Base-by-base conservation (phyloP, 2,113 vertebrate species). In the Sigmodon hispidus region DNA sequence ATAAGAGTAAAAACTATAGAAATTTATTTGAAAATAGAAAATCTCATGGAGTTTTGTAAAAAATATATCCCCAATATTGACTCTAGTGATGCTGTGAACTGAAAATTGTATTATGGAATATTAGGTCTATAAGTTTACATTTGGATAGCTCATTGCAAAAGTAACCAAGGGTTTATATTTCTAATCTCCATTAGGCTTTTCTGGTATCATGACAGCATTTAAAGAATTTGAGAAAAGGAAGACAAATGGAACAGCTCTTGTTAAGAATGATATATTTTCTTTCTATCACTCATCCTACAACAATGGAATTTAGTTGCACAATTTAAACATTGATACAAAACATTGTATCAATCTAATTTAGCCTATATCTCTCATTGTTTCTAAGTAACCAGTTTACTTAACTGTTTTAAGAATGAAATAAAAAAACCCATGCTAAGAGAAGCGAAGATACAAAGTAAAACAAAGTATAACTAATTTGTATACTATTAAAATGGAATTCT, bases 291-390 rank as follows among this genome's bases (percentile, higher is more conserved):
- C 5, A 17, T 48, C n/a, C 4, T 40, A 19, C 1, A 73, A 57
- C 3, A 36, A 52, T 91, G 7, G 50, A 69, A 48, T 50, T 65
- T 87, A 57, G 19, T 72, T 86, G 80, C 7, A 40, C 36, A 90
- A 75, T 45, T 90, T 81, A 81, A n/a, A 81, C 89, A 81, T 50
- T 93, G 17, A 94, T 75, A 77, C 50, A 80, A 89, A 77, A 55
- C 0, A 57, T 52, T 77, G 52, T 75, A 76, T 75, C 6, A 3
- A 15, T 65, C 63, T 77, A 63, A 55, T 17, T 61, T 87, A 16
- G 86, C 57, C 17, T 81, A 24, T 67, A 89, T 81, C 34, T 73
- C 8, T 36, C 63, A 17, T 94, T 86, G 6, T 75, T n/a, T 7
- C 1, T 26, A 85, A 45, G 7, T 5, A 19, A 80, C 92, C 34